phyloP scores from a whole-genome alignment of 2,888 invertebrate species.

The Gonocerus acuteangulatus region DNA sequence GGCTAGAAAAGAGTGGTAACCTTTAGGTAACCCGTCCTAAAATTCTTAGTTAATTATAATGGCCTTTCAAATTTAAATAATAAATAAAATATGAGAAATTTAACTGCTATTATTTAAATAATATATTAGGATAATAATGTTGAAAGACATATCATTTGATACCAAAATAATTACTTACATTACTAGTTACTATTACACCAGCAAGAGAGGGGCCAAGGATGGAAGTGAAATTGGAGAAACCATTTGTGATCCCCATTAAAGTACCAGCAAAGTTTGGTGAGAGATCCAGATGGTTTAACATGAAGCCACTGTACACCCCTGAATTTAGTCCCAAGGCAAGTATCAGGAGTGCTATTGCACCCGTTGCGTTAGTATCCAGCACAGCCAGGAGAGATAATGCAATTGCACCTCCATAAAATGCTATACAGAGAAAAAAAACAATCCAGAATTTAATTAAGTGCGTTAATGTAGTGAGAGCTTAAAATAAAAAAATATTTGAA shows the following conservation, averaged over 20 bases:
- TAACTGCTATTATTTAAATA: no score
- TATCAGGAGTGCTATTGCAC: conserved; percentile 58
- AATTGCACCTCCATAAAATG: conserved; percentile 43
- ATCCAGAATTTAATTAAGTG: neutral
- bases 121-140: neutral
- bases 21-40: no score
- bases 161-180: neutral
- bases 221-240: conserved; percentile 65
- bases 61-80: no score
- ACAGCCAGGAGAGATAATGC: conserved; percentile 44
- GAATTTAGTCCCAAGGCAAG: conserved; percentile 68
- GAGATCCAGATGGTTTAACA: conserved; percentile 71
- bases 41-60: no score
- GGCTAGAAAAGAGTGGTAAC: no score
- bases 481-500: no score
- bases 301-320: conserved; percentile 56
- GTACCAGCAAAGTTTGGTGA: conserved; percentile 77
- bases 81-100: no score
- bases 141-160: neutral
- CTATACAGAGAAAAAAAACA: conserved; percentile 27
- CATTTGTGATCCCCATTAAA: conserved; percentile 78
- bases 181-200: conserved; percentile 48
- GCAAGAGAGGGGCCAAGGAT: conserved; percentile 70
- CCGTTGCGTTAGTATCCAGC: conserved; percentile 41
- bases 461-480: neutral